phyloP scores from a whole-genome alignment of 2,113 vertebrate species.

The Ploceus nigricollis region DNA sequence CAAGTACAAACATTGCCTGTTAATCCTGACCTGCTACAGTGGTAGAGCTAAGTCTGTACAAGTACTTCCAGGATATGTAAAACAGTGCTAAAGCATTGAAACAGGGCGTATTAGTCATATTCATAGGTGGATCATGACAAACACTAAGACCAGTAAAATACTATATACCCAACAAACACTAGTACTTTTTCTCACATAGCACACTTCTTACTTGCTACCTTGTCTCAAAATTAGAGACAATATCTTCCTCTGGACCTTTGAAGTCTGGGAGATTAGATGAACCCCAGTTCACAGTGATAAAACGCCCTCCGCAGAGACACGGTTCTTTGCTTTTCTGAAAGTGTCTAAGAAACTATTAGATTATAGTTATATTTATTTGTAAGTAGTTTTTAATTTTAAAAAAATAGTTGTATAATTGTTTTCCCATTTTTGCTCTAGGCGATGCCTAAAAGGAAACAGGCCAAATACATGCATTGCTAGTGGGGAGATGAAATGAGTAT shows the following conservation, averaged over 20 bases:
- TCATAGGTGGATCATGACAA: neutral
- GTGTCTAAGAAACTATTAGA: neutral
- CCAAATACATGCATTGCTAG: neutral
- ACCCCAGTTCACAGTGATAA: neutral
- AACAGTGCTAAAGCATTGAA: neutral
- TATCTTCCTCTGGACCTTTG: neutral
- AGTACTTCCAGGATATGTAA: neutral
- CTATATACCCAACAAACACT: neutral
- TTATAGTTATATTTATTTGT: neutral
- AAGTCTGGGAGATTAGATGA: neutral
- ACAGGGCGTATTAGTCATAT: neutral
- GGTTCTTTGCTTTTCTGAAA: neutral
- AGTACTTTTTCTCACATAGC: neutral
- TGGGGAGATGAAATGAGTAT: neutral
- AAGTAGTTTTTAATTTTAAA: fast-evolving
- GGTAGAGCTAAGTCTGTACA: neutral
- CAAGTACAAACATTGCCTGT: neutral
- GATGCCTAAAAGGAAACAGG: neutral
- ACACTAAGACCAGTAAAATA: neutral
- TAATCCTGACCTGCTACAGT: neutral
- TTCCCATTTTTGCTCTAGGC: neutral
- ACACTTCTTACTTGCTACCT: neutral
- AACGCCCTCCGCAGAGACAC: neutral
- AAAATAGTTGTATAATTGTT: neutral
- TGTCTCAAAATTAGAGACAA: neutral